These are phyloP conservation scores for Eueremaeus valkanovi DNA, from an alignment of 2,888 invertebrate genomes.

Conservation along the genomic window DNA sequence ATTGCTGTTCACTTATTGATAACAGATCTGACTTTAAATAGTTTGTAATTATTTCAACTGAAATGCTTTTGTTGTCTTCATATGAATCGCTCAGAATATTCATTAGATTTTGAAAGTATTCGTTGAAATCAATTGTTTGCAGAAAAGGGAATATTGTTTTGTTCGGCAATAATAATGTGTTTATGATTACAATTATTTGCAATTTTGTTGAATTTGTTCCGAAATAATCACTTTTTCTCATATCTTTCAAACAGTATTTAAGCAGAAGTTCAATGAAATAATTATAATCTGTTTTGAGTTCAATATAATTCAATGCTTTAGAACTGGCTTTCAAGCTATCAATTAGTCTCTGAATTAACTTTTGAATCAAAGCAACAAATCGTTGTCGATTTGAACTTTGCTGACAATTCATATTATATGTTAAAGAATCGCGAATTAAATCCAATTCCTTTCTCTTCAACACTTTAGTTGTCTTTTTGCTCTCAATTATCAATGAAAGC, in stretches of 20 bases:
- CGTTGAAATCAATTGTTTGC: neutral
- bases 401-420: constrained; percentile 42
- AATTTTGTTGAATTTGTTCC: constrained; percentile 17
- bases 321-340: constrained; percentile 10
- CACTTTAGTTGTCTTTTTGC: constrained; percentile 20
- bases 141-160: neutral
- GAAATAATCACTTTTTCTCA: constrained; percentile 37
- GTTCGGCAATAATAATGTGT: neutral
- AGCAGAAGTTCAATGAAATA: constrained; percentile 14
- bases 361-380: constrained; percentile 42
- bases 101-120: constrained; percentile 23
- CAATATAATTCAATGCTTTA: neutral
- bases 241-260: constrained; percentile 34
- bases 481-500: constrained; percentile 32
- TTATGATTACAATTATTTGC: neutral
- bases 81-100: constrained; percentile 33
- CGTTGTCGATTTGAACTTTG: constrained; percentile 44
- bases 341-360: constrained; percentile 38
- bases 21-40: neutral
- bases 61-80: constrained; percentile 25
- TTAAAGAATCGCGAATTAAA: constrained; percentile 20
- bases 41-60: neutral
- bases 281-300: neutral
- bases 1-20: constrained; percentile 47
- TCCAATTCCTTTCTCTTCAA: constrained; percentile 3